Conservation (phyloP, 1,140 invertebrate genomes). For the Colletes latitarsis region DNA sequence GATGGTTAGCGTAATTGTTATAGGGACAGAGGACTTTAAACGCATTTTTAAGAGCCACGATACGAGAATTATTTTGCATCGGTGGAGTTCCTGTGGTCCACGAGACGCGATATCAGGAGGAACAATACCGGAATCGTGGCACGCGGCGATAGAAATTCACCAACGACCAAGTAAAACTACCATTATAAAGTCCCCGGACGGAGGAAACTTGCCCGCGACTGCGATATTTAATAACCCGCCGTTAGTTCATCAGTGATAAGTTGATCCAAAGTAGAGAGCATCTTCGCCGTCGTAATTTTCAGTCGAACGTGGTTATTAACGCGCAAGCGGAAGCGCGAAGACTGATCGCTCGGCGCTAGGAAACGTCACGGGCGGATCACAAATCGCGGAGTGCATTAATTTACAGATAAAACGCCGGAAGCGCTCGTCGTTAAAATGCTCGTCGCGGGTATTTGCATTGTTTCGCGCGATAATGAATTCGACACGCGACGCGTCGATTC, state of each 20-base stretch:
- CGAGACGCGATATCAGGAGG: too few relatives aligned
- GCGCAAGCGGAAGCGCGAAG: too few relatives aligned
- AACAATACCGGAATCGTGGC: background rate
- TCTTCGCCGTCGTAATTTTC: background rate
- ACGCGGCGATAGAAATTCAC: background rate
- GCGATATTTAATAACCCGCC: conserved; percentile 16
- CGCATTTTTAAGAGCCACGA: too few relatives aligned
- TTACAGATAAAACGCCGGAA: background rate
- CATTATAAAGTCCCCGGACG: background rate
- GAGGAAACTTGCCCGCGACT: conserved; percentile 6
- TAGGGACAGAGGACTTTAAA: too few relatives aligned
- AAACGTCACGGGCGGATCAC: background rate
- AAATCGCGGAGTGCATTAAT: background rate
- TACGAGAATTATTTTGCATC: too few relatives aligned
- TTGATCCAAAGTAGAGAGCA: background rate
- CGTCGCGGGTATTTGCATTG: background rate
- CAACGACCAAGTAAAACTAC: background rate
- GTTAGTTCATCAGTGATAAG: conserved; percentile 7
- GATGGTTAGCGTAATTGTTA: too few relatives aligned
- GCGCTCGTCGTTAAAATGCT: background rate
- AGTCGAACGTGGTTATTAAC: conserved; percentile 9
- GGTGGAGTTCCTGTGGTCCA: too few relatives aligned
- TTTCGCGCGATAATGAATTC: background rate
- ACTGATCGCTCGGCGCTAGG: background rate
- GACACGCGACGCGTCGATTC: too few relatives aligned